Percentiles rank a stretch among this genome's conserved stretches.
phyloP scores from a whole-genome alignment of 1,140 invertebrate genomes.

The Anoplophora glabripennis region DNA sequence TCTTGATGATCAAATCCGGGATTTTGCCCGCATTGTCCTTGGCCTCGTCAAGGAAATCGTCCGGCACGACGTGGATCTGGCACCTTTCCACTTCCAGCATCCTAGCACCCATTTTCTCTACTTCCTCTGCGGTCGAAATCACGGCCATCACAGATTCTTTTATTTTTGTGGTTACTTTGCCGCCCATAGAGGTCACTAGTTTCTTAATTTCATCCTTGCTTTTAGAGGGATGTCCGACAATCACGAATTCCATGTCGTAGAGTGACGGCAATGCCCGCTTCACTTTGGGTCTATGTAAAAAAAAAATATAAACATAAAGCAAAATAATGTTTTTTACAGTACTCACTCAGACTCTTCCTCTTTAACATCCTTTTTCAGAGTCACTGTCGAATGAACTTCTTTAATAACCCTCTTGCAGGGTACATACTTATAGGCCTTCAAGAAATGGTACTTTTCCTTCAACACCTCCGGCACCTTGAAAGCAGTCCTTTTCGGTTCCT shows the following conservation, averaged over 20 bases:
- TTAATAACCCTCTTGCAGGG: constrained; percentile 62
- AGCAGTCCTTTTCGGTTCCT: constrained; percentile 69
- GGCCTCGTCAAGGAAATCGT: constrained; percentile 73
- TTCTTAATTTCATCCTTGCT: constrained; percentile 65
- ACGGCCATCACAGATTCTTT: constrained; percentile 67
- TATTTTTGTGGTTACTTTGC: constrained; percentile 66
- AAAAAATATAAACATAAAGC: constrained; percentile 19
- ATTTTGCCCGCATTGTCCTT: constrained; percentile 57
- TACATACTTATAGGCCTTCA: constrained; percentile 69
- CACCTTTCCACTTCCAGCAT: constrained; percentile 66
- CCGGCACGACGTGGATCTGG: constrained; percentile 76
- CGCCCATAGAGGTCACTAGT: constrained; percentile 72
- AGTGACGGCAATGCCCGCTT: constrained; percentile 62
- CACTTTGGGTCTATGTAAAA: constrained; percentile 55
- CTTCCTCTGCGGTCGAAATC: constrained; percentile 68
- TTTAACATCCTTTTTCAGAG: constrained; percentile 56
- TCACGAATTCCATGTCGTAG: constrained; percentile 77
- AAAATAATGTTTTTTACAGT: constrained; percentile 10
- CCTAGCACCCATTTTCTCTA: constrained; percentile 63
- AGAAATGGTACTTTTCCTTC: constrained; percentile 58
- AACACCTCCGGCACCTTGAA: constrained; percentile 72
- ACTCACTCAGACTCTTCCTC: constrained; percentile 42
- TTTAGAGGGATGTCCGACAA: constrained; percentile 61
- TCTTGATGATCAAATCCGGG: constrained; percentile 64
- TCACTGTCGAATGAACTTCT: constrained; percentile 53